phyloP scores from a whole-genome alignment of 2,113 vertebrate species.

The Empidonax alnorum region DNA sequence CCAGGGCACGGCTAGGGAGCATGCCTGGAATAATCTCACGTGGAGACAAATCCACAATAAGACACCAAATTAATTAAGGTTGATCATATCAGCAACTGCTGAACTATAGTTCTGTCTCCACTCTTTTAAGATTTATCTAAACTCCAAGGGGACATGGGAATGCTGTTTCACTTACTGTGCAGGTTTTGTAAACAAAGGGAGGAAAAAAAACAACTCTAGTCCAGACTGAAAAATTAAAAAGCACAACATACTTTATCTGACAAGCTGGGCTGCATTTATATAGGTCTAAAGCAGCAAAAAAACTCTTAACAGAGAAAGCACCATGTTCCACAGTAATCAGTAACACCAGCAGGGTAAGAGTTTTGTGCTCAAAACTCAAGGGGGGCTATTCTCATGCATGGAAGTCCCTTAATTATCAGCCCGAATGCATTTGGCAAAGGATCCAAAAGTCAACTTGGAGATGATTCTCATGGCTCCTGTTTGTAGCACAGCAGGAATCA shows the following conservation, averaged over 20 bases:
- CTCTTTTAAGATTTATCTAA: conserved; percentile 42
- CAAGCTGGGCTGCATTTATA: not conserved
- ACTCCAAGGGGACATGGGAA: not conserved
- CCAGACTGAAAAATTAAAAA: not conserved
- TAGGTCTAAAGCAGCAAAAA: not conserved
- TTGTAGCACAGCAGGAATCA: not conserved
- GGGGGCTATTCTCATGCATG: not conserved
- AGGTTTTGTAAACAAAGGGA: not conserved
- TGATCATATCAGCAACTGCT: conserved; percentile 23
- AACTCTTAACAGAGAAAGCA: not conserved
- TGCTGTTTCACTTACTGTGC: not conserved
- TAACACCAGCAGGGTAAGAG: not conserved
- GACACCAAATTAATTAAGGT: conserved; percentile 65
- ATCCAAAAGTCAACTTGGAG: not conserved
- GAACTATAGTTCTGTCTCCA: not conserved
- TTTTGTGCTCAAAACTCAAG: not conserved
- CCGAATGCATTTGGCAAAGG: not conserved
- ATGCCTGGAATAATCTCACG: not conserved
- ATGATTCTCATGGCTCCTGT: not conserved
- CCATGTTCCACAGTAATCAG: not conserved
- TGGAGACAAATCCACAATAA: not conserved
- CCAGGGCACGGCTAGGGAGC: not conserved
- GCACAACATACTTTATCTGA: not conserved
- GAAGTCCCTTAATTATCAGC: not conserved
- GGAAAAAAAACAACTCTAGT: not conserved